Base-by-base conservation (phyloP, 1,140 invertebrate species). In the Eumaeus atala region DNA sequence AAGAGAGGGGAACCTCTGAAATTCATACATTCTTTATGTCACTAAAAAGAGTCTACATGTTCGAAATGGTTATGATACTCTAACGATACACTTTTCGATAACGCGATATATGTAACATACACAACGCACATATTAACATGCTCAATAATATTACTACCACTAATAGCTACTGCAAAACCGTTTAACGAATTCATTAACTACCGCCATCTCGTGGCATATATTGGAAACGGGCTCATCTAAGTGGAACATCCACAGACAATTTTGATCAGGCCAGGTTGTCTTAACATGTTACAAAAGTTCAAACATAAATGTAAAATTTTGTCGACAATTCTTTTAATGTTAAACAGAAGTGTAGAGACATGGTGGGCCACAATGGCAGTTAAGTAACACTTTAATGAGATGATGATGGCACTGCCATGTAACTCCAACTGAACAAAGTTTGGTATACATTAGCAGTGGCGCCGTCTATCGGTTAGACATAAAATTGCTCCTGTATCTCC, bases 31-130 rank as follows among this genome's bases (percentile, higher is more conserved):
- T 79, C 64, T 72, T 64, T 71, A 74, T 44, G 62, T 70, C 63
- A 52, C 77, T 84, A 81, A 66, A 70, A 83, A 84, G 76, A 74
- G 21, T 57, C 70, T 75, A 78, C 67, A 60, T 61, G 56, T 58
- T 59, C 66, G 48, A 70, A 54, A 64, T 75, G 68, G 71, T 80
- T 82, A 78, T 70, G 64, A 61, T 78, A 68, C 68, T 72, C 77
- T 83, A 83, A 82, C 69, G 71, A 83, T 85, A 85, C 75, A 81
- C 72, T 78, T 28, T 66, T 73, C 58, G 70, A 79, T 79, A 78
- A 85, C 70, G 75, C 67, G 72, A 75, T 79, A 77, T 69, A 65
- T 77, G 69, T 83, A 80, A 80, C 74, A 73, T 79, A 79, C 69
- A 78, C 68, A 74, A 83, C 75, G 76, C 74, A 77, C 59, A 68